These are phyloP conservation scores for Accipiter virgatus DNA, from an alignment of 2,113 vertebrate species.

Conservation along the genomic window DNA sequence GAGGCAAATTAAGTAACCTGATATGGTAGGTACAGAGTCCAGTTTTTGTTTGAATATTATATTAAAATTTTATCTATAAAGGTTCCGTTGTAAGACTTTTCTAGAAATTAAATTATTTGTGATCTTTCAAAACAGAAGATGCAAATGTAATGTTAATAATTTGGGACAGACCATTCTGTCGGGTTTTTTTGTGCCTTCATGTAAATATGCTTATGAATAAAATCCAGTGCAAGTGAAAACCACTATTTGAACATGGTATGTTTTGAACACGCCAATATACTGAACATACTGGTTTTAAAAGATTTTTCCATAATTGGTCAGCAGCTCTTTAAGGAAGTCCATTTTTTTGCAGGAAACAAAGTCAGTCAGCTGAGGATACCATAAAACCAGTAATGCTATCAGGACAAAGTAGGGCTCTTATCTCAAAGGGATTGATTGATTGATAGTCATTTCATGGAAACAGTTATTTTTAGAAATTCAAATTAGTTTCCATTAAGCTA, in stretches of 20 bases:
- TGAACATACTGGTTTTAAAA: neutral
- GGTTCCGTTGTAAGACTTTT: neutral
- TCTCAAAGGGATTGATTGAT: conserved; percentile 24
- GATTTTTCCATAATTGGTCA: neutral
- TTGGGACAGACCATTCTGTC: neutral
- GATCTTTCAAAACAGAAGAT: neutral
- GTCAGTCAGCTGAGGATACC: neutral
- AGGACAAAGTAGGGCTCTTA: conserved; percentile 57
- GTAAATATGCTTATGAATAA: neutral
- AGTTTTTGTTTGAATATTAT: neutral
- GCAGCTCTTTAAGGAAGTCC: neutral
- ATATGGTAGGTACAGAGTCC: rapidly evolving
- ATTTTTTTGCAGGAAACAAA: neutral
- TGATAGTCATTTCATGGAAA: conserved; percentile 46
- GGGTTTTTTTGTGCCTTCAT: neutral
- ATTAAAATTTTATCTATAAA: neutral
- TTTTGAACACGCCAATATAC: neutral
- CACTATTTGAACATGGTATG: neutral
- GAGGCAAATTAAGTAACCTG: neutral
- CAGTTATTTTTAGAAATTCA: conserved; percentile 66
- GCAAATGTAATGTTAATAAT: neutral
- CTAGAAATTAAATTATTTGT: neutral
- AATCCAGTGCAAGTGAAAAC: neutral
- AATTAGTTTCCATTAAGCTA: conserved; percentile 51
- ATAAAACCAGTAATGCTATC: neutral